phyloP scores from a whole-genome alignment of 1,140 invertebrate genomes.

The Charaxes varanes region DNA sequence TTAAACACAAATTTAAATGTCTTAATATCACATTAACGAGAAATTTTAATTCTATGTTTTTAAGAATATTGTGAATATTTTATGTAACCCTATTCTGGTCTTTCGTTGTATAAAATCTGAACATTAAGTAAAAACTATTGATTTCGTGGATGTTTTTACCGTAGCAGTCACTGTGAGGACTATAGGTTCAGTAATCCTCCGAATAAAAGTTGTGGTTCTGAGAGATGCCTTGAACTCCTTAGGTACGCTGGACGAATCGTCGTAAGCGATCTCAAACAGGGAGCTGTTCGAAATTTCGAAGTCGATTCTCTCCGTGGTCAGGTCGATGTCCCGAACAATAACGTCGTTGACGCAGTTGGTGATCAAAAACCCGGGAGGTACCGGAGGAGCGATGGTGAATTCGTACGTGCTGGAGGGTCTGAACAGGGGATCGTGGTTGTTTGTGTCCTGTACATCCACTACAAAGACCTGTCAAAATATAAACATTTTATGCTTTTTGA shows the following conservation, averaged over 20 bases:
- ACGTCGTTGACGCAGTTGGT: slow-evolving; percentile 42
- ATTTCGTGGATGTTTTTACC: slow-evolving; percentile 33
- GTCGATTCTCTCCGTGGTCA: slow-evolving; percentile 48
- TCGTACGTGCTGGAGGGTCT: slow-evolving; percentile 29
- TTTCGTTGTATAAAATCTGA: too few relatives aligned
- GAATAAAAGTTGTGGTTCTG: slow-evolving; percentile 43
- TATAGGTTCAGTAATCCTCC: slow-evolving; percentile 40
- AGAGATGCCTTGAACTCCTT: slow-evolving; percentile 50
- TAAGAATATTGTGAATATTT: too few relatives aligned
- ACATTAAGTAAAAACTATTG: neutral
- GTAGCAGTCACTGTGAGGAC: slow-evolving; percentile 47
- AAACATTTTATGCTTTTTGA: slow-evolving; percentile 1
- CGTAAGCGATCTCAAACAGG: slow-evolving; percentile 46
- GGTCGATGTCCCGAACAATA: slow-evolving; percentile 48
- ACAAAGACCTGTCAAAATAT: slow-evolving; percentile 38
- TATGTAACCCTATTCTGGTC: too few relatives aligned
- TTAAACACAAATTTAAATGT: too few relatives aligned
- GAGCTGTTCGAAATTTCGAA: slow-evolving; percentile 43
- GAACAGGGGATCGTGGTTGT: slow-evolving; percentile 52
- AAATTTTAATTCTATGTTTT: neutral
- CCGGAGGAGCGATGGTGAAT: slow-evolving; percentile 39
- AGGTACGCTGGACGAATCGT: slow-evolving; percentile 23
- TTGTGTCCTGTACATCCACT: slow-evolving; percentile 45
- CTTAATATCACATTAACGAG: too few relatives aligned
- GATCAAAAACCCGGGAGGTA: slow-evolving; percentile 44